phyloP scores from a whole-genome alignment of 2,113 vertebrate species.

The Paradisaea rubra region DNA sequence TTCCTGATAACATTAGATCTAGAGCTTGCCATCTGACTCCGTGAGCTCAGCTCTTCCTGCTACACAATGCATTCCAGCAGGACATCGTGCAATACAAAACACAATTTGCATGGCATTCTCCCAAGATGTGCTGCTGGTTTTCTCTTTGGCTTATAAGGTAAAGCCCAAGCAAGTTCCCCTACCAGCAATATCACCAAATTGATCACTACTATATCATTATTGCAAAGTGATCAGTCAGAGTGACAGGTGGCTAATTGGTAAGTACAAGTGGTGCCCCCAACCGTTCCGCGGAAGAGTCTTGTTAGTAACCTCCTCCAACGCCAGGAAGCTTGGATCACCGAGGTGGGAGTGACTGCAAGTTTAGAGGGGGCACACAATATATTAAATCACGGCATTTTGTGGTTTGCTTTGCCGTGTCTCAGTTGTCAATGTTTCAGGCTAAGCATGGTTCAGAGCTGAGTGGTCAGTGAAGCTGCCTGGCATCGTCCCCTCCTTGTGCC shows the following conservation, averaged over 20 bases:
- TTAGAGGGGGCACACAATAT: not conserved
- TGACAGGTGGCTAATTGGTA: slow-evolving; percentile 10
- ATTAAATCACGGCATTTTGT: not conserved
- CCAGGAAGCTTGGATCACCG: not conserved
- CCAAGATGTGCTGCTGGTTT: not conserved
- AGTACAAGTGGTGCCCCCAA: not conserved
- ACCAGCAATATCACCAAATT: not conserved
- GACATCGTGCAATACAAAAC: not conserved
- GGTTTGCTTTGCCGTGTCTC: not conserved
- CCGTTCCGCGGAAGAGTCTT: not conserved
- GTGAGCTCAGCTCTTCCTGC: not conserved
- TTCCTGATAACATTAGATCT: slow-evolving; percentile 11
- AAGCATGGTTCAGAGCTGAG: not conserved
- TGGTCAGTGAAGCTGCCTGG: not conserved
- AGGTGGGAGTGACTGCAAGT: not conserved
- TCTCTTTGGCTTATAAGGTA: not conserved
- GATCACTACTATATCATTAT: not conserved
- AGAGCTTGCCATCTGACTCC: not conserved
- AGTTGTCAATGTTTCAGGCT: not conserved
- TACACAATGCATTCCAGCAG: not conserved
- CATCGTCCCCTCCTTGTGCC: not conserved
- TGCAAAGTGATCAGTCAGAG: slow-evolving; percentile 18
- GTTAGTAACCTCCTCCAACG: not conserved
- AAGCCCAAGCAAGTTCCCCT: not conserved
- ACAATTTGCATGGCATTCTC: not conserved